phyloP scores from a whole-genome alignment of 2,888 invertebrate species.

The Drosophila engyochracea region DNA sequence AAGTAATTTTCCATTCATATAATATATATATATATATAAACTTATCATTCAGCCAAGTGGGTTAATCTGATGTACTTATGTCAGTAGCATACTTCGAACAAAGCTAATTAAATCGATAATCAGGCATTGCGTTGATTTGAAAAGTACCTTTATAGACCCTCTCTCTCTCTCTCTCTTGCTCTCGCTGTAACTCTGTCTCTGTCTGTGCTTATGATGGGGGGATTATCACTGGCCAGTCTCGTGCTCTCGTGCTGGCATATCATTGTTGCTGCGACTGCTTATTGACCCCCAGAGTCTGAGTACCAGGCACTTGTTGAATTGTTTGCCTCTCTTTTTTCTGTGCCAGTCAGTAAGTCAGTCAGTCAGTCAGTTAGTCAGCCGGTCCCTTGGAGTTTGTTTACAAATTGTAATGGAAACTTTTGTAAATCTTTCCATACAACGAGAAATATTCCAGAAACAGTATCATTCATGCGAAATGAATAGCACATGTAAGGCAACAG shows the following conservation, averaged over 20 bases:
- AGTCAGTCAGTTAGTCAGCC: slow-evolving; percentile 14
- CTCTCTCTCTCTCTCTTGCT: background rate
- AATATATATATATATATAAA: background rate
- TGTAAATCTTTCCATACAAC: slow-evolving; percentile 68
- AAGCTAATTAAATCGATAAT: slow-evolving; percentile 57
- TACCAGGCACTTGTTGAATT: slow-evolving; percentile 62
- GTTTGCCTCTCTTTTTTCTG: slow-evolving; percentile 23
- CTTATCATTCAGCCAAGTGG: slow-evolving; percentile 39
- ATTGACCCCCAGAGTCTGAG: slow-evolving; percentile 63
- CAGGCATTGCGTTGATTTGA: slow-evolving; percentile 30
- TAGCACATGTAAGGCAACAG: slow-evolving; percentile 12
- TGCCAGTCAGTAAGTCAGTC: slow-evolving; percentile 10
- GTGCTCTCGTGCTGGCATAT: slow-evolving; percentile 47
- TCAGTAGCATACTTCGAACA: slow-evolving; percentile 21
- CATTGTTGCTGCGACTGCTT: slow-evolving; percentile 42
- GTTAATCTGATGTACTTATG: slow-evolving; percentile 54
- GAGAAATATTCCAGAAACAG: slow-evolving; percentile 53
- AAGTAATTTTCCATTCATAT: slow-evolving; percentile 46
- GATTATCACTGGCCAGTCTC: slow-evolving; percentile 52
- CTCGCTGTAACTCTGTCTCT: background rate
- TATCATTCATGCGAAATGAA: slow-evolving; percentile 58
- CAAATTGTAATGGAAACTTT: slow-evolving; percentile 73
- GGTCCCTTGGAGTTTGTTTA: slow-evolving; percentile 59
- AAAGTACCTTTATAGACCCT: slow-evolving; percentile 23
- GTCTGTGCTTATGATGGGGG: background rate